Evolutionary conservation across 1,140 invertebrate genomes (phyloP).

Genomic region (Leptestheria dahalacensis): DNA sequence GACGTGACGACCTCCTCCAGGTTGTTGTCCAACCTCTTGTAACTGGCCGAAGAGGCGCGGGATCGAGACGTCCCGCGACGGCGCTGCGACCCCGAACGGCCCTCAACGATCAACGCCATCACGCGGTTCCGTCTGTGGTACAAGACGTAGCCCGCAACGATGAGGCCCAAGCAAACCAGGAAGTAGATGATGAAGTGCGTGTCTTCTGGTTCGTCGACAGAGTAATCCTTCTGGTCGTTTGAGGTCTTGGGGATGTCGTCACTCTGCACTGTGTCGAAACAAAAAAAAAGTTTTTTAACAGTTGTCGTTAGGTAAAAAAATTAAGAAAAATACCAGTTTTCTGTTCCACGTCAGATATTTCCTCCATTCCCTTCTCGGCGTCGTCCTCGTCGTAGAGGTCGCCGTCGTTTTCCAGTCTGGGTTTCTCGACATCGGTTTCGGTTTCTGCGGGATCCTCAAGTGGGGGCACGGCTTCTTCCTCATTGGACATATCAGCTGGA

Average conservation of each 20-base stretch:
- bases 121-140: background rate
- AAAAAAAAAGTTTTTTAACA: background rate
- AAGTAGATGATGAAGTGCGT: conserved; percentile 8
- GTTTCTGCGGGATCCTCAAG: background rate
- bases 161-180: background rate
- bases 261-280: background rate
- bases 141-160: background rate
- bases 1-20: conserved; percentile 4
- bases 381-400: conserved; percentile 8
- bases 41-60: conserved; percentile 3
- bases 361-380: background rate
- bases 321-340: too few species aligned
- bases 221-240: too few species aligned
- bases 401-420: conserved; percentile 2
- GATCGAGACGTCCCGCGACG: background rate
- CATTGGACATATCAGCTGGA: too few species aligned
- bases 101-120: conserved; percentile 1
- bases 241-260: too few species aligned
- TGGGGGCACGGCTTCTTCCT: background rate
- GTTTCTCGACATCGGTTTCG: background rate
- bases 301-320: too few species aligned
- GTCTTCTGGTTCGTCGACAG: background rate
- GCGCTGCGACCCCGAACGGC: background rate
- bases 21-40: background rate
- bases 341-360: conserved; percentile 1